Conservation (phyloP, 1,140 invertebrate genomes). For the Nebria ingens region DNA sequence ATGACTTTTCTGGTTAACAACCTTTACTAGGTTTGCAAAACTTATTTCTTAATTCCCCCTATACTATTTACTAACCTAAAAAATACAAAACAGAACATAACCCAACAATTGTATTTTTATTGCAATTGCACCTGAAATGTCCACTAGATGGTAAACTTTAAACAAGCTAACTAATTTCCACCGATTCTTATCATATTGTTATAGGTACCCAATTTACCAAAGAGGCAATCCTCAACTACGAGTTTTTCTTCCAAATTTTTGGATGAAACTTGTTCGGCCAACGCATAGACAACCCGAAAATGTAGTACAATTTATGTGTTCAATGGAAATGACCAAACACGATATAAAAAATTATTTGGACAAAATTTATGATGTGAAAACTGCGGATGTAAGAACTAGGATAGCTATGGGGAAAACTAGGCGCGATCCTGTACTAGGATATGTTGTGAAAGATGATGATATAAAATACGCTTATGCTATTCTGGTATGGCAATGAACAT, state of each 20-base stretch:
- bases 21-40: no score
- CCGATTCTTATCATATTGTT: background rate
- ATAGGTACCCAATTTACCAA: conserved; percentile 78
- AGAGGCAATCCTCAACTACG: conserved; percentile 81
- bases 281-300: conserved; percentile 54
- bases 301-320: conserved; percentile 72
- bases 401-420: conserved; percentile 53
- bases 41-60: no score
- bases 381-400: conserved; percentile 56
- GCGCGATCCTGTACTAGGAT: conserved; percentile 40
- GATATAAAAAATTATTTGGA: conserved; percentile 90
- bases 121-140: no score
- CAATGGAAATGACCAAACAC: conserved; percentile 76
- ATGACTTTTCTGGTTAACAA: no score
- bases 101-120: no score
- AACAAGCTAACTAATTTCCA: conserved; percentile 7
- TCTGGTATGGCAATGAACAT: conserved; percentile 46
- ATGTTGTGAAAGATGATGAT: conserved; percentile 75
- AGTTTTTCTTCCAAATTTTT: conserved; percentile 87
- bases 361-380: conserved; percentile 81
- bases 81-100: no score
- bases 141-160: conserved; percentile 23
- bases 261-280: conserved; percentile 79
- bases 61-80: no score
- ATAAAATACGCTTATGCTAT: conserved; percentile 69